These are phyloP conservation scores for Tigriopus californicus DNA, from an alignment of 2,888 invertebrate species.

Conservation along the genomic window DNA sequence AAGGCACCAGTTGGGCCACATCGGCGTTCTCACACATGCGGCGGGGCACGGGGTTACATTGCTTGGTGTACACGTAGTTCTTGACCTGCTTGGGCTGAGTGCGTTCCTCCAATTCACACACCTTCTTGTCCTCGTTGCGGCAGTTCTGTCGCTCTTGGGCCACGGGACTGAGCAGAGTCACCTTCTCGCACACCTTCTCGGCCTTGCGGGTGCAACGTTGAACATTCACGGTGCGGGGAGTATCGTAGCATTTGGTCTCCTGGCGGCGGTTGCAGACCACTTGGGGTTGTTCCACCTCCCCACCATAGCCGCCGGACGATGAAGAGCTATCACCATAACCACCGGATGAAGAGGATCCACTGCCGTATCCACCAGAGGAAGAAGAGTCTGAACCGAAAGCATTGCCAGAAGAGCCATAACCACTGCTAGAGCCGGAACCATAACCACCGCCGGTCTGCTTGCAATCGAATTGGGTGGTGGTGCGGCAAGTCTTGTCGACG, in stretches of 20 bases:
- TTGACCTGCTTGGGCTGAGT: slow-evolving; percentile 5
- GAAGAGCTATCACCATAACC: not conserved
- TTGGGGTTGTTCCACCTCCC: not conserved
- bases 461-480: not conserved
- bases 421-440: not conserved
- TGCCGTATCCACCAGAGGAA: not conserved
- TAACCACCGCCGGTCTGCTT: not conserved
- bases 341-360: slow-evolving; percentile 2
- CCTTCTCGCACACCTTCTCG: slow-evolving; percentile 6
- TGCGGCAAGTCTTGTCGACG: slow-evolving; percentile 2
- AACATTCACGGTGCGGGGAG: slow-evolving; percentile 1
- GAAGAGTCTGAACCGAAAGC: not conserved
- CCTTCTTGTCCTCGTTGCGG: not conserved
- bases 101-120: not conserved
- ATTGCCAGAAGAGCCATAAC: not conserved
- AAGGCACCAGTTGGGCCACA: not conserved
- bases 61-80: slow-evolving; percentile 8
- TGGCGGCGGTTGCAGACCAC: not conserved
- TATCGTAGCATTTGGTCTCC: slow-evolving; percentile 8
- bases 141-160: slow-evolving; percentile 9
- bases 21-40: not conserved
- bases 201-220: not conserved
- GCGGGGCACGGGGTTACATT: not conserved
- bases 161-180: not conserved
- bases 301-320: too few relatives aligned